These are phyloP conservation scores for Danionella cerebrum DNA, from an alignment of 2,113 vertebrate species.

Conservation along the genomic window DNA sequence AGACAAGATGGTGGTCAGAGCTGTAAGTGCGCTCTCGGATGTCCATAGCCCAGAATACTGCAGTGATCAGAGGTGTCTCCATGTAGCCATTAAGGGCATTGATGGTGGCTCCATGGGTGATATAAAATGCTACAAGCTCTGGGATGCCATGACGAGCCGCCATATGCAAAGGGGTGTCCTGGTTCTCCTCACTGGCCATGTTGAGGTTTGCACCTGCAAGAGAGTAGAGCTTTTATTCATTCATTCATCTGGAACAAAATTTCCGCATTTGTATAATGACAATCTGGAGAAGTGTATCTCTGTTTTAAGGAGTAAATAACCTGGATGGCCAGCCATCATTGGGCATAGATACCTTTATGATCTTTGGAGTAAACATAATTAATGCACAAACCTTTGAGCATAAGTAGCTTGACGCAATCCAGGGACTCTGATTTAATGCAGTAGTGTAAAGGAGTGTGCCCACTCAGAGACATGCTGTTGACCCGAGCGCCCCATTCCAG, in stretches of 20 bases:
- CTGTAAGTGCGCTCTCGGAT: conserved; percentile 80
- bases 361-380: background rate
- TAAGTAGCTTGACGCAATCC: conserved; percentile 78
- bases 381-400: conserved; percentile 73
- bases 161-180: conserved; percentile 81
- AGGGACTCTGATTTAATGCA: conserved; percentile 75
- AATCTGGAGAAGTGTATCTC: no score
- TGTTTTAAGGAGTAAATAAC: no score
- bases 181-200: conserved; percentile 70
- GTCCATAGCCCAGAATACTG: conserved; percentile 82
- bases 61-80: conserved; percentile 83
- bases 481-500: conserved; percentile 75
- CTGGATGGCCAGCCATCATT: no score
- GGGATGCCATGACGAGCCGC: conserved; percentile 76
- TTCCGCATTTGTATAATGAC: no score
- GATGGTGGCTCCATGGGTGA: conserved; percentile 70
- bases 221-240: background rate
- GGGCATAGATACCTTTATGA: background rate
- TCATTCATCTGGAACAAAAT: no score
- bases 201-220: conserved; percentile 79
- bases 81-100: conserved; percentile 70
- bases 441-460: conserved; percentile 80
- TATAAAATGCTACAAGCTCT: conserved; percentile 77
- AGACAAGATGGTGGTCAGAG: conserved; percentile 77
- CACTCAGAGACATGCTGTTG: conserved; percentile 80